Conservation (phyloP, 2,797 vertebrate genomes). For the Mormyrops boulengeri region DNA sequence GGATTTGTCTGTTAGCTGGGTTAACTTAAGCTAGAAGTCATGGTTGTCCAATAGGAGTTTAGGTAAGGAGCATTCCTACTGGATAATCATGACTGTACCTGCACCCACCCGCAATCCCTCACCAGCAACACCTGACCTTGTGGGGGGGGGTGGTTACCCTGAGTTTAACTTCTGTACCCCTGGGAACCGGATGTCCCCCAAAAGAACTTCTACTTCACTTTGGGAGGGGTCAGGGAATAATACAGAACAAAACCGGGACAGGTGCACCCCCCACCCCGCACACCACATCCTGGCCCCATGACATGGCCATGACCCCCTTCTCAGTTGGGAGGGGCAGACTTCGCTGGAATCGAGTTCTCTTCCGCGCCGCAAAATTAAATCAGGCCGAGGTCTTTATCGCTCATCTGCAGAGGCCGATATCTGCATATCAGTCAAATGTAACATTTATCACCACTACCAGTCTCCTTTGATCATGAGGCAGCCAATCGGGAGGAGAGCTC, state of each 20-base stretch:
- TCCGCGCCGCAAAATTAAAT: slow-evolving; percentile 17
- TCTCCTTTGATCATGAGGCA: not conserved
- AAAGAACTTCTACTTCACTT: slow-evolving; percentile 24
- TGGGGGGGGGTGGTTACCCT: slow-evolving; percentile 29
- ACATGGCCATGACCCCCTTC: slow-evolving; percentile 37
- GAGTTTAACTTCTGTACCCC: slow-evolving; percentile 31
- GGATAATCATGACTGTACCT: not conserved
- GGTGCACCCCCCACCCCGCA: not conserved
- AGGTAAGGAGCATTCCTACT: not conserved
- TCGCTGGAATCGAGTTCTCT: not conserved
- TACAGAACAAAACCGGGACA: slow-evolving; percentile 34
- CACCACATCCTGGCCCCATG: not conserved
- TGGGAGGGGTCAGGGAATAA: slow-evolving; percentile 24
- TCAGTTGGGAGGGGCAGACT: not conserved
- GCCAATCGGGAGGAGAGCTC: not conserved
- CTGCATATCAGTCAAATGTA: slow-evolving; percentile 25
- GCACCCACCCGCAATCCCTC: not conserved
- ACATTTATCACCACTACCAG: slow-evolving; percentile 34
- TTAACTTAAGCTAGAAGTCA: not conserved
- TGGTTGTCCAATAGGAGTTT: not conserved
- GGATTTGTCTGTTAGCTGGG: not conserved
- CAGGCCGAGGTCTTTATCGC: slow-evolving; percentile 20
- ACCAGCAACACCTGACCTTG: not conserved
- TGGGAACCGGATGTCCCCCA: slow-evolving; percentile 20
- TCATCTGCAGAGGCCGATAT: slow-evolving; percentile 24